Conservation (phyloP, 2,113 vertebrate species). For the Hippocampus abdominalis region DNA sequence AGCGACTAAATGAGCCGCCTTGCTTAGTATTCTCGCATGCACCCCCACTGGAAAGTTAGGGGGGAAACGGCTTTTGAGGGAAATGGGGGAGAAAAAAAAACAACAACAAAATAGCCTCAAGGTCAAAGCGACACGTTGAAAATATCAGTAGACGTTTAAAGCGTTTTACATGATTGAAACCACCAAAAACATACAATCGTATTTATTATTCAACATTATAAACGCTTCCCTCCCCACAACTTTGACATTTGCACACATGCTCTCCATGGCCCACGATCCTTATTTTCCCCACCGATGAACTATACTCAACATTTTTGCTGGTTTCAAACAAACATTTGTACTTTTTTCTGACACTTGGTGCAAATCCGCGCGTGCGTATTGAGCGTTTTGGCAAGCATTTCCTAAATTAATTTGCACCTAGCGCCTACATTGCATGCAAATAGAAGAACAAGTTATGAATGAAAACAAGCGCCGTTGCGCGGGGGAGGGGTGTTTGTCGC, state of each 20-base stretch:
- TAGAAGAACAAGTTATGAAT: conserved; percentile 83
- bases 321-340: neutral
- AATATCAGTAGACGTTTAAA: neutral
- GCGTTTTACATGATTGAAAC: neutral
- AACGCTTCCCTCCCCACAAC: neutral
- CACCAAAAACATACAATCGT: neutral
- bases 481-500: conserved; percentile 61
- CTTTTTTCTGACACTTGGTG: neutral
- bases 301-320: neutral
- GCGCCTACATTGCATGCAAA: conserved; percentile 42
- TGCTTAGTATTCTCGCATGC: conserved; percentile 68
- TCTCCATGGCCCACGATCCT: neutral
- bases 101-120: conserved; percentile 24
- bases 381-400: neutral
- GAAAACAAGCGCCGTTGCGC: conserved; percentile 77
- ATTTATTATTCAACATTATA: neutral
- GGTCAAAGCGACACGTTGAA: conserved; percentile 34
- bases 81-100: neutral
- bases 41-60: conserved; percentile 38
- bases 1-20: conserved; percentile 67
- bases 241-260: neutral
- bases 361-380: neutral
- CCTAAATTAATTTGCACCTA: conserved; percentile 8
- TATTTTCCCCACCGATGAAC: neutral
- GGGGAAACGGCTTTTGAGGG: conserved; percentile 6